Conservation (phyloP, 2,113 vertebrate genomes). For the Menidia beryllina region DNA sequence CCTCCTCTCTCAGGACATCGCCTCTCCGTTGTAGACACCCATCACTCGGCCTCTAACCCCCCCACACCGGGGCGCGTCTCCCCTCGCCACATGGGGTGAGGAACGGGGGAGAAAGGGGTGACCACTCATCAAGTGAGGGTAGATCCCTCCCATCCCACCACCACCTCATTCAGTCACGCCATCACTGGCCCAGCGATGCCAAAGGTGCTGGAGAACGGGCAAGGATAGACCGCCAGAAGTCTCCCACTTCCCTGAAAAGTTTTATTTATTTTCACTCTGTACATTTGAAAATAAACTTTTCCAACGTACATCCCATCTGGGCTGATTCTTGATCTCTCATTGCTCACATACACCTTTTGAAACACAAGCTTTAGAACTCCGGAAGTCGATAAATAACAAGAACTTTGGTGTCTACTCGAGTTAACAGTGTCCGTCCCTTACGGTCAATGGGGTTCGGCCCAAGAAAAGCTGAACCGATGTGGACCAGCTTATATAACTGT, state of each 20-base stretch:
- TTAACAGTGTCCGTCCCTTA: no score
- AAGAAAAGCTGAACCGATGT: background rate
- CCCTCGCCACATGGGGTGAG: conserved; percentile 77
- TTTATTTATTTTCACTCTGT: conserved; percentile 82
- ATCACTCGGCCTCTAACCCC: conserved; percentile 51
- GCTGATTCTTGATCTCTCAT: conserved; percentile 68
- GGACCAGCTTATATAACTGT: background rate
- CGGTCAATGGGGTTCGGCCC: background rate
- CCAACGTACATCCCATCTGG: conserved; percentile 79
- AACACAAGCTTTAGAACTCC: background rate
- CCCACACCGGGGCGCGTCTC: conserved; percentile 54
- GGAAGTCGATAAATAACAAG: background rate
- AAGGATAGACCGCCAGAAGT: conserved; percentile 74
- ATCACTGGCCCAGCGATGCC: conserved; percentile 79
- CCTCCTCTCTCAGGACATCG: conserved; percentile 64
- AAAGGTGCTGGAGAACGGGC: conserved; percentile 77
- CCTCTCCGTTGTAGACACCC: conserved; percentile 51
- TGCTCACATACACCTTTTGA: conserved; percentile 14
- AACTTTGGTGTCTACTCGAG: no score
- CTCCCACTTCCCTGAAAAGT: conserved; percentile 62
- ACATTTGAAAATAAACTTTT: conserved; percentile 87
- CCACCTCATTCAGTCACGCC: conserved; percentile 77
- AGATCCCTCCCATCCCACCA: conserved; percentile 77
- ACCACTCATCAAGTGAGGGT: conserved; percentile 84
- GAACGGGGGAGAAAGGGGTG: conserved; percentile 79